Percentiles rank a stretch among this genome's conserved stretches.
phyloP scores from a whole-genome alignment of 2,113 vertebrate genomes.

The Panthera leo region DNA sequence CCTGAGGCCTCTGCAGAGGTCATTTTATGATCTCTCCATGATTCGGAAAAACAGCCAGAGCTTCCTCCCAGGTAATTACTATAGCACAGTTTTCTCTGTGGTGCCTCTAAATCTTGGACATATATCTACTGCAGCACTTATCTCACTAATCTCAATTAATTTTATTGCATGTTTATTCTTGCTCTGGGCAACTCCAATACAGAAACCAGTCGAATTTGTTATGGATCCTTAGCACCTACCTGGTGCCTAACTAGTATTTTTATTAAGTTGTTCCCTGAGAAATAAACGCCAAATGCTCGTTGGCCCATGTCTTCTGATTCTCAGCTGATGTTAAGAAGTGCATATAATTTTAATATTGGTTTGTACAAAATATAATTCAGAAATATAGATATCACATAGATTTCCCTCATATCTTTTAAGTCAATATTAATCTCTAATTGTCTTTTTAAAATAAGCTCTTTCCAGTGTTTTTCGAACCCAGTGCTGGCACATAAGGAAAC shows the following conservation, averaged over 20 bases:
- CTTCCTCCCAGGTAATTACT: neutral
- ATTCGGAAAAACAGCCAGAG: neutral
- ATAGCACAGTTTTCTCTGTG: neutral
- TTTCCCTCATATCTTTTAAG: neutral
- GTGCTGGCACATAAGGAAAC: neutral
- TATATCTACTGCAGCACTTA: neutral
- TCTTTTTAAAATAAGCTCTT: conserved; percentile 5
- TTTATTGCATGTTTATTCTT: conserved; percentile 13
- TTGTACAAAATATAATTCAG: neutral
- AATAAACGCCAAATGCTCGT: neutral
- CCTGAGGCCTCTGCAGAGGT: neutral
- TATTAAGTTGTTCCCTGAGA: neutral
- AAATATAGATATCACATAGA: neutral
- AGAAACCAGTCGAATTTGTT: neutral
- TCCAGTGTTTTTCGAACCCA: neutral
- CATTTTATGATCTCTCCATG: neutral
- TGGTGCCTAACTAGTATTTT: neutral
- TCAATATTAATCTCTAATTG: neutral
- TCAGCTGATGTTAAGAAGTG: conserved; percentile 14
- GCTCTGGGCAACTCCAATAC: neutral
- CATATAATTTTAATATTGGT: neutral
- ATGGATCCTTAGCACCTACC: neutral
- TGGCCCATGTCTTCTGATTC: neutral
- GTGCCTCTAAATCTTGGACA: neutral
- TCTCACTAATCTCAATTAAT: neutral